A percentile compares a stretch with the other conserved stretches of the same genome.
Conservation (phyloP, 2,797 vertebrate genomes). For the Neostethus bicornis region DNA sequence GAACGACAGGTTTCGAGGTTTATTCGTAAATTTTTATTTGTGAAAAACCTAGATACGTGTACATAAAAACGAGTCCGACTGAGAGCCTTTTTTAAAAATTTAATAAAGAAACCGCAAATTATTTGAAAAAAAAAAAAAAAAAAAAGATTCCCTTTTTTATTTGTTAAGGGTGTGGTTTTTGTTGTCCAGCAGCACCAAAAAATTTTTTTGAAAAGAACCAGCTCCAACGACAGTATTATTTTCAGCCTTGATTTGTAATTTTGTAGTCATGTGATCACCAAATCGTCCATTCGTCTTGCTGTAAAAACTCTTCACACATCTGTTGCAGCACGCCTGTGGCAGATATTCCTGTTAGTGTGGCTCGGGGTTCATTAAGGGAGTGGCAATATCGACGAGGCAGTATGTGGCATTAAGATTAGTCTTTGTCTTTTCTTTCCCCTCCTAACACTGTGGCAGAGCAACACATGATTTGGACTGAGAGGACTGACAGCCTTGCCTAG, state of each 20-base stretch:
- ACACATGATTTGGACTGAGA: slow-evolving; percentile 78
- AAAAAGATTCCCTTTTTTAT: slow-evolving; percentile 20
- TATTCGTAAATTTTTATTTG: slow-evolving; percentile 25
- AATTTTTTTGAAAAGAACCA: slow-evolving; percentile 49
- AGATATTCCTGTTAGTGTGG: slow-evolving; percentile 60
- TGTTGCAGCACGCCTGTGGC: slow-evolving; percentile 65
- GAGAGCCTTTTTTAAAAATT: slow-evolving; percentile 39
- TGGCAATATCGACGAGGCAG: slow-evolving; percentile 71
- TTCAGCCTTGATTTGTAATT: slow-evolving; percentile 65
- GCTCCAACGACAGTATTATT: slow-evolving; percentile 51
- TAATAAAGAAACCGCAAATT: slow-evolving; percentile 15
- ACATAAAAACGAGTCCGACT: slow-evolving; percentile 28
- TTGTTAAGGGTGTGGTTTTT: slow-evolving; percentile 67
- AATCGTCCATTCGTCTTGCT: slow-evolving; percentile 53
- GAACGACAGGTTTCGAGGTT: slow-evolving; percentile 25
- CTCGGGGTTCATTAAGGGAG: slow-evolving; percentile 75
- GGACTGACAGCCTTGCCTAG: slow-evolving; percentile 76
- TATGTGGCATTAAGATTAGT: slow-evolving; percentile 75
- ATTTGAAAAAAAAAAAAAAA: slow-evolving; percentile 36
- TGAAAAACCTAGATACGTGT: neutral
- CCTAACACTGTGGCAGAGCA: slow-evolving; percentile 71
- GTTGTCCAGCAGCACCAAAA: slow-evolving; percentile 50
- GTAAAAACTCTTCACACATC: slow-evolving; percentile 73
- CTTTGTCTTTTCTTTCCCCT: slow-evolving; percentile 68
- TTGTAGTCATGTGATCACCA: slow-evolving; percentile 52